Conservation (phyloP, 2,888 invertebrate species). For the Hololepta plana region DNA sequence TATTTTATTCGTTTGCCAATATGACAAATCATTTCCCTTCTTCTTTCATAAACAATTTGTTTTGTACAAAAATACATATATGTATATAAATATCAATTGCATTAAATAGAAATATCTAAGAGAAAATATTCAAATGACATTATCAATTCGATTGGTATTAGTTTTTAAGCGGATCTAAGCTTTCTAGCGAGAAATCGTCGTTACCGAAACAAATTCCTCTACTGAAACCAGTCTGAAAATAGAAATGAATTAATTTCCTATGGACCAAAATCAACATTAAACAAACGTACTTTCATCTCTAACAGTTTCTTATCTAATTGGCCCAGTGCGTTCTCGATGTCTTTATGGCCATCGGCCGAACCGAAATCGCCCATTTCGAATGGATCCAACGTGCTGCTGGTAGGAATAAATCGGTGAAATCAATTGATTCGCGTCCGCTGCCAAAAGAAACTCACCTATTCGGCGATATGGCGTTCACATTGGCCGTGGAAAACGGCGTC, state of each 20-base stretch:
- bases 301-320: slow-evolving; percentile 63
- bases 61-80: no score
- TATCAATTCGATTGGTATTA: no score
- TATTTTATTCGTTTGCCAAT: no score
- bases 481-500: slow-evolving; percentile 40
- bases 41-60: no score
- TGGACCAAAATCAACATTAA: slow-evolving; percentile 3
- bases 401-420: no score
- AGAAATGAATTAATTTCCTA: slow-evolving; percentile 5
- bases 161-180: slow-evolving; percentile 78
- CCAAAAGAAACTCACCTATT: no score
- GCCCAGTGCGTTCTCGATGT: slow-evolving; percentile 57
- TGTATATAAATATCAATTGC: no score
- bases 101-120: no score
- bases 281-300: slow-evolving; percentile 64
- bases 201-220: slow-evolving; percentile 74
- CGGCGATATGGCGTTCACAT: slow-evolving; percentile 2
- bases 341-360: slow-evolving; percentile 23
- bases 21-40: no score
- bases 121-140: no score
- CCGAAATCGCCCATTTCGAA: slow-evolving; percentile 70
- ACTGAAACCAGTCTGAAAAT: slow-evolving; percentile 67
- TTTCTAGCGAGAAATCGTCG: slow-evolving; percentile 88
- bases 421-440: no score
- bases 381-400: slow-evolving; percentile 46